These are phyloP conservation scores for Julus scandinavius DNA, from an alignment of 2,888 invertebrate genomes.

Conservation along the genomic window DNA sequence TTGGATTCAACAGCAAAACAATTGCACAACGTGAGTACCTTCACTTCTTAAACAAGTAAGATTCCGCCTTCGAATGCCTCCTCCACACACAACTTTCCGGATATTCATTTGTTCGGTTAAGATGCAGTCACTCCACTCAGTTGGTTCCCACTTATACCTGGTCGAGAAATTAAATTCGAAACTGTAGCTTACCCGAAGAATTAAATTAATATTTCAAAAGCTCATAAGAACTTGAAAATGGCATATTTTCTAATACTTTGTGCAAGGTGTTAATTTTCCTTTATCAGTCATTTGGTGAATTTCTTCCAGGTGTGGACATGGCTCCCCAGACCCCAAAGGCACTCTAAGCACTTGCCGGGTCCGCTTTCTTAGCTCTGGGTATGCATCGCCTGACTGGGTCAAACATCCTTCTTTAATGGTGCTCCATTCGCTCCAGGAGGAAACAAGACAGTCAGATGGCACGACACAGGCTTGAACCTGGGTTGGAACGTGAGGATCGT, in stretches of 20 bases:
- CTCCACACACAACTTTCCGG: conserved; percentile 69
- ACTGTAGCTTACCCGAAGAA: not conserved
- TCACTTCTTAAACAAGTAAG: conserved; percentile 70
- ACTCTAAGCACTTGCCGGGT: conserved; percentile 63
- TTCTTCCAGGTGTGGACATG: conserved; percentile 65
- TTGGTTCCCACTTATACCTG: conserved; percentile 72
- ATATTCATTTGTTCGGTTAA: conserved; percentile 61
- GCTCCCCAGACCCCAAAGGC: conserved; percentile 65
- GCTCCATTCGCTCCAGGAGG: conserved; percentile 73
- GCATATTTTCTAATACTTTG: conserved; percentile 57
- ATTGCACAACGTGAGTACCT: conserved; percentile 49
- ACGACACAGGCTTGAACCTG: conserved; percentile 69
- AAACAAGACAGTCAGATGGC: conserved; percentile 70
- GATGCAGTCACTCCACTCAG: conserved; percentile 70
- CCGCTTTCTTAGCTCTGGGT: conserved; percentile 64
- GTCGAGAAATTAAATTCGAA: not conserved
- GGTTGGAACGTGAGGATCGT: conserved; percentile 61
- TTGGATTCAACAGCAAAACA: not conserved
- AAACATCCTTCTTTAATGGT: conserved; percentile 70
- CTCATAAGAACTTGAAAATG: not conserved
- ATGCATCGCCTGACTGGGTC: conserved; percentile 64
- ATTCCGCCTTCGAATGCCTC: conserved; percentile 72
- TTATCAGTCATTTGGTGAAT: conserved; percentile 63
- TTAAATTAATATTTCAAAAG: not conserved
- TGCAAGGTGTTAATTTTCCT: conserved; percentile 64